Conservation (phyloP, 1,140 invertebrate genomes). For the Scaptomyza hsui region DNA sequence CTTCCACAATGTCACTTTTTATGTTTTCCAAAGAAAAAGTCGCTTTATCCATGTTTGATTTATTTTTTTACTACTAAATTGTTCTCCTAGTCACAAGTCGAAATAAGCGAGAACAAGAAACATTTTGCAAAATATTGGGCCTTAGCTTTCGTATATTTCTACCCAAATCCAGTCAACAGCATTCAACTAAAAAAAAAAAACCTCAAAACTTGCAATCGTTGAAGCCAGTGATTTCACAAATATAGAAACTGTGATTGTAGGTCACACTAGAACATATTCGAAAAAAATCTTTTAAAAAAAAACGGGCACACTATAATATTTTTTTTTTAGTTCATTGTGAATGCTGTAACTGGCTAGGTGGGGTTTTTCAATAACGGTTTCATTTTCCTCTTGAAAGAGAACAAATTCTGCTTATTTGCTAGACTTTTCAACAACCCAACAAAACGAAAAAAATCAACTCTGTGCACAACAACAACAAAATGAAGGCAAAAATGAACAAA, state of each 20-base stretch:
- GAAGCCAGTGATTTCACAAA: no score
- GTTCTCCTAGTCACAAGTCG: slow-evolving; percentile 44
- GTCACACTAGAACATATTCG: background rate
- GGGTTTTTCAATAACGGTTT: slow-evolving; percentile 28
- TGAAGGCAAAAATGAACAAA: slow-evolving; percentile 17
- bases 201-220: no score
- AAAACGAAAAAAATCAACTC: slow-evolving; percentile 6
- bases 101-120: slow-evolving; percentile 19
- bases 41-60: background rate
- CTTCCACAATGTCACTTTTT: no score
- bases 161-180: background rate
- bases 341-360: background rate
- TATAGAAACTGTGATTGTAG: background rate
- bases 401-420: slow-evolving; percentile 5
- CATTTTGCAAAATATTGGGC: slow-evolving; percentile 3
- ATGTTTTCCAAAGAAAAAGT: background rate
- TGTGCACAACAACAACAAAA: slow-evolving; percentile 36
- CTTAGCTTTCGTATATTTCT: background rate
- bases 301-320: slow-evolving; percentile 31
- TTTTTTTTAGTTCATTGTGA: slow-evolving; percentile 3
- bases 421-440: background rate
- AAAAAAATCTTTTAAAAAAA: background rate
- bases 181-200: background rate
- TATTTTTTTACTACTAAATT: no score
- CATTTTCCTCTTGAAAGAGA: slow-evolving; percentile 33